These are phyloP conservation scores for Zaprionus ghesquierei DNA, from an alignment of 1,140 invertebrate species.

Conservation along the genomic window DNA sequence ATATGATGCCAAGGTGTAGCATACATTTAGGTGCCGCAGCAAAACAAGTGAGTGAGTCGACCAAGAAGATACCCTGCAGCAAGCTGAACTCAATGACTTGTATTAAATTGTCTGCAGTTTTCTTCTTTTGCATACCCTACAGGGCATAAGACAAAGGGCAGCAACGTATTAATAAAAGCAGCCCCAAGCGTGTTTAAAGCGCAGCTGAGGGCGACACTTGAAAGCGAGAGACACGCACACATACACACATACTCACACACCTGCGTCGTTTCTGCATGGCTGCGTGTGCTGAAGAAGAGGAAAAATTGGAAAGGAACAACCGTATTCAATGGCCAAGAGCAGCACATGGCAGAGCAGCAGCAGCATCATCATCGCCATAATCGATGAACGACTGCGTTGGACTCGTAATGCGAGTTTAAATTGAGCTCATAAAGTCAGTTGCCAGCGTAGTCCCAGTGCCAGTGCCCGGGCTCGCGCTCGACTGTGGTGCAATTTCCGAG, in stretches of 20 bases:
- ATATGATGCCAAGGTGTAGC: conserved; percentile 47
- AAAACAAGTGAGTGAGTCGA: not conserved
- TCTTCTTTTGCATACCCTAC: not conserved
- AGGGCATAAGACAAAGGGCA: not conserved
- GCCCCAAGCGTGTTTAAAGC: conserved; percentile 28
- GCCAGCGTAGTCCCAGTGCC: not conserved
- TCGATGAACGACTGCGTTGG: conserved; percentile 31
- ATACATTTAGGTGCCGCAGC: conserved; percentile 38
- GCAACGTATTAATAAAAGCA: conserved; percentile 33
- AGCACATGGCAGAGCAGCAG: not conserved
- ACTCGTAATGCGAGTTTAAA: conserved; percentile 39
- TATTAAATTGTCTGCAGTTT: not conserved
- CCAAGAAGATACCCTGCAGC: conserved; percentile 3
- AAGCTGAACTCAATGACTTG: not conserved
- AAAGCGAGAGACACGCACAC: conserved; percentile 10
- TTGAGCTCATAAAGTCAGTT: conserved; percentile 18
- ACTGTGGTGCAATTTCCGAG: conserved; percentile 38
- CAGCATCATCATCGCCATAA: conserved; percentile 46
- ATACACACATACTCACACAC: not conserved
- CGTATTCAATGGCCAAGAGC: not conserved
- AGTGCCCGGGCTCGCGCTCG: not conserved
- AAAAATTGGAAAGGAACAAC: not conserved
- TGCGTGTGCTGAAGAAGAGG: not conserved
- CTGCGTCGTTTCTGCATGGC: conserved; percentile 46
- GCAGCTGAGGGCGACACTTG: conserved; percentile 2